These are phyloP conservation scores for Parapsyche elsis DNA, from an alignment of 1,140 invertebrate species.

Conservation along the genomic window DNA sequence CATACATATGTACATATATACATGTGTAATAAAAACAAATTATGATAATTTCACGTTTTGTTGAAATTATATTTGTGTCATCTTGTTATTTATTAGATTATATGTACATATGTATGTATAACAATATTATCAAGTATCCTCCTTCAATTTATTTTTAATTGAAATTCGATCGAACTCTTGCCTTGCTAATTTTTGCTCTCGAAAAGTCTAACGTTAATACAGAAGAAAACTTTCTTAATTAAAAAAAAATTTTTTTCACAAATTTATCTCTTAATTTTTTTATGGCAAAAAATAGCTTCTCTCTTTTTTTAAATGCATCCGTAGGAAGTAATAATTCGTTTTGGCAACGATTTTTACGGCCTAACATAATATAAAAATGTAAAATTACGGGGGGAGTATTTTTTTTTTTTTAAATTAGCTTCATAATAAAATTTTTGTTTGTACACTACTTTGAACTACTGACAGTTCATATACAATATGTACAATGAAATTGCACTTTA, in stretches of 20 bases:
- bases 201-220: background rate
- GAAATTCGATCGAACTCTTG: background rate
- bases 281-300: background rate
- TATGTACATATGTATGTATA: too few species aligned
- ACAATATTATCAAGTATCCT: too few species aligned
- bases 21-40: too few species aligned
- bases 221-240: slow-evolving; percentile 14
- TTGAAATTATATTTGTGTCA: too few species aligned
- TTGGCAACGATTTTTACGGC: background rate
- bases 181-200: background rate
- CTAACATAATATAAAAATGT: background rate
- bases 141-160: background rate
- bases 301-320: slow-evolving; percentile 23
- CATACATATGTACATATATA: too few species aligned
- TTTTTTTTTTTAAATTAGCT: background rate
- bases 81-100: too few species aligned
- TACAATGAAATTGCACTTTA: too few species aligned
- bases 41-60: too few species aligned
- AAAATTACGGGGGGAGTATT: background rate
- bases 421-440: too few species aligned
- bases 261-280: slow-evolving; percentile 3
- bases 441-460: too few species aligned
- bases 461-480: too few species aligned
- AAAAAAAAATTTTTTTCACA: background rate
- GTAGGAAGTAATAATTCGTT: slow-evolving; percentile 27